Conservation (phyloP, 2,888 invertebrate species). For the Lordiphosa fenestrarum region DNA sequence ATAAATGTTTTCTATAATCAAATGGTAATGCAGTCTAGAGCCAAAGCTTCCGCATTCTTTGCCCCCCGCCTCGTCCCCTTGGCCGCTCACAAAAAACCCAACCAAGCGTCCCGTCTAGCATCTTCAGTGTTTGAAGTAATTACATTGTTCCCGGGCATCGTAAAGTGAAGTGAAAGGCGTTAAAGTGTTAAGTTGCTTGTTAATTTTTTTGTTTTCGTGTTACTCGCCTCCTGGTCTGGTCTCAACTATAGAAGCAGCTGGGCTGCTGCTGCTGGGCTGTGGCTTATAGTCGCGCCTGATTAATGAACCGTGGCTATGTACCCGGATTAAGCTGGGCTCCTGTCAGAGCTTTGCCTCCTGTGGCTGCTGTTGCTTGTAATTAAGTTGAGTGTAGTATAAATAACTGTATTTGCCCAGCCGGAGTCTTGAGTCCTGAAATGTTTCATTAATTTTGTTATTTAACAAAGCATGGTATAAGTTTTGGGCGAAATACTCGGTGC, state of each 20-base stretch:
- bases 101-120: conserved; percentile 45
- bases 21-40: conserved; percentile 66
- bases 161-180: conserved; percentile 73
- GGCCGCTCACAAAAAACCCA: conserved; percentile 25
- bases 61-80: background rate
- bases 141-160: conserved; percentile 71
- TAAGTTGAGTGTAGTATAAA: conserved; percentile 73
- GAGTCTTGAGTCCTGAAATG: conserved; percentile 49
- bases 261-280: conserved; percentile 26
- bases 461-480: conserved; percentile 62
- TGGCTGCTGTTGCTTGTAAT: conserved; percentile 56
- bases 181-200: conserved; percentile 76
- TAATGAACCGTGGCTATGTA: conserved; percentile 70
- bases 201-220: conserved; percentile 56
- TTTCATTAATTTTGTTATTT: conserved; percentile 73
- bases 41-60: conserved; percentile 7
- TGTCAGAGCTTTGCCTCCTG: conserved; percentile 39
- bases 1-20: conserved; percentile 74
- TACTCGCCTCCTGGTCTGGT: conserved; percentile 16
- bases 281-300: conserved; percentile 71
- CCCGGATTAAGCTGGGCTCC: conserved; percentile 58
- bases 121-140: conserved; percentile 67
- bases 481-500: conserved; percentile 29
- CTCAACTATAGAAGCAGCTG: conserved; percentile 12
- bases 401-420: conserved; percentile 59